Evolutionary conservation across 2,113 vertebrate genomes (phyloP), one percentile per base, ranked within the genome.

Genomic region (Tachuris rubrigastra): DNA sequence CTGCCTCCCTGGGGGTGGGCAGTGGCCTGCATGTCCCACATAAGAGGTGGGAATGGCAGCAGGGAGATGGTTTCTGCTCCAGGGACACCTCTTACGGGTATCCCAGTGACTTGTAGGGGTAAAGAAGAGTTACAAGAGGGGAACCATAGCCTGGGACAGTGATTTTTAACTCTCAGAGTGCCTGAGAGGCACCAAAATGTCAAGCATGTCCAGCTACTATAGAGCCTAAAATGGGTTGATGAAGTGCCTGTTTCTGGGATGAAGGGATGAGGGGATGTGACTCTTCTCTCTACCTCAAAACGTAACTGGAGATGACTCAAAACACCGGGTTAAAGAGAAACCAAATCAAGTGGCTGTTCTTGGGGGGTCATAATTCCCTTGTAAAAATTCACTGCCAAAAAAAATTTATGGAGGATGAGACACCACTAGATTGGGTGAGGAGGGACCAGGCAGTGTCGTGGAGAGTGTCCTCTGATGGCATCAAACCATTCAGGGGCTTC

Each of bases 1-100:
- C 79, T 66, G 65, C 77, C 79, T 96, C 77, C 53, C 58, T 12
- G 31, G 22, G 55, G 65, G n/a, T 39, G 23, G 21, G 62, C 20
- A 7, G 68, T 74, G 92, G 62, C 75, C n/a, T 0, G 9, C 1
- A 0, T 9, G 39, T 52, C 89, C 66, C 49, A 11, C 1, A 1
- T 2, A 20, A 28, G 19, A 13, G 72, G 42, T 63, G 60, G 73
- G 55, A 67, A 77, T 58, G 1, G 8, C 75, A 83, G 78, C 37
- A 37, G 30, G 1, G 78, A 39, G 72, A 39, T 11, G 17, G 18
- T 4, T 92, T 76, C 37, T 91, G 39, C 69, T 75, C 56, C 83
- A 44, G 27, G 33, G 35, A 3, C 24, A 9, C 35, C 59, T 66
- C 31, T 65, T 31, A 3, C 13, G 37, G 46, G 20, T 21, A 6